Evolutionary conservation across 2,888 invertebrate species (phyloP).

Genomic region (Andrena haemorrhoa): DNA sequence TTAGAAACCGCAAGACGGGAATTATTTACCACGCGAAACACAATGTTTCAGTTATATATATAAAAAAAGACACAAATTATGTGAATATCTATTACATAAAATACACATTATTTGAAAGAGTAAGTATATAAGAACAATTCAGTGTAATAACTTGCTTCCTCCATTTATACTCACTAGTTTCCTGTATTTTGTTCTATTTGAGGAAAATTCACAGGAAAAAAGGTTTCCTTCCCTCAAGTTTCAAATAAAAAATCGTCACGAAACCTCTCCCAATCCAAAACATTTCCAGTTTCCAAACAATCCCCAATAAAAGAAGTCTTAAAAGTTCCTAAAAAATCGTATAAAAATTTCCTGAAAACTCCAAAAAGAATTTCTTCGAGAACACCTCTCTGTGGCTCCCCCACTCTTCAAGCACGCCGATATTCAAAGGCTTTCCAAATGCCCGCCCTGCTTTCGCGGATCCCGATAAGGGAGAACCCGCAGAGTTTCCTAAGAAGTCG

Average conservation of each 20-base stretch:
- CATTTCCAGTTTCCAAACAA: no score
- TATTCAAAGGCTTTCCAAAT: no score
- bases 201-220: background rate
- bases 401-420: no score
- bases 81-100: constrained; percentile 35
- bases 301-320: no score
- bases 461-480: no score
- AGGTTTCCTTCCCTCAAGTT: background rate
- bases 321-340: no score
- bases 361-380: no score
- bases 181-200: constrained; percentile 27
- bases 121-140: constrained; percentile 27
- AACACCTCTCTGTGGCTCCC: no score
- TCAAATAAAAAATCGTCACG: background rate
- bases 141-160: constrained; percentile 42
- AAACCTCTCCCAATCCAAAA: no score
- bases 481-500: constrained; percentile 6
- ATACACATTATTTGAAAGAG: constrained; percentile 29
- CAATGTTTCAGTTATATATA: background rate
- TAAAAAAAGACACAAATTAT: constrained; percentile 22
- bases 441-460: no score
- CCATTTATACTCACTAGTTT: constrained; percentile 7
- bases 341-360: no score
- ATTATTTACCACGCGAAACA: constrained; percentile 8
- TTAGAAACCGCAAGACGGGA: background rate